Conservation (phyloP, 2,113 vertebrate genomes). For the Laticauda laticaudata region DNA sequence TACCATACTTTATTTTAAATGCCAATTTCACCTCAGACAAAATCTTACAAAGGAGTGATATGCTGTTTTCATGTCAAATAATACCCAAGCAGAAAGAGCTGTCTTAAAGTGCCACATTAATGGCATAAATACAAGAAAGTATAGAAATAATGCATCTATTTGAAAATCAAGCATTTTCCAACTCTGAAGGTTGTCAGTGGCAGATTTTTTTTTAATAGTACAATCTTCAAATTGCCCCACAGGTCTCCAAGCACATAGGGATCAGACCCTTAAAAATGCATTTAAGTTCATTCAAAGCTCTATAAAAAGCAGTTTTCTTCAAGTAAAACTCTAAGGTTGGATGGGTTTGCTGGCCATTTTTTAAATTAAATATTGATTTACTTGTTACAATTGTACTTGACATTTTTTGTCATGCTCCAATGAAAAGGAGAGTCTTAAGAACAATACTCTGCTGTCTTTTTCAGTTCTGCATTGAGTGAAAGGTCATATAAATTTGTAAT, state of each 20-base stretch:
- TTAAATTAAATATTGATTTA: slow-evolving; percentile 41
- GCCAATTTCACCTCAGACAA: neutral
- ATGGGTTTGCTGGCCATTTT: slow-evolving; percentile 15
- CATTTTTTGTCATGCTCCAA: neutral
- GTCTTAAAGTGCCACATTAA: neutral
- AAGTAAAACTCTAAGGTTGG: slow-evolving; percentile 7
- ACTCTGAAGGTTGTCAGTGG: neutral
- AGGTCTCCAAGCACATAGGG: neutral
- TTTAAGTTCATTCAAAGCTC: neutral
- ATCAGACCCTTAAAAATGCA: neutral
- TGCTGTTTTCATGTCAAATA: neutral
- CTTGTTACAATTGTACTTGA: neutral
- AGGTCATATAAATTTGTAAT: neutral
- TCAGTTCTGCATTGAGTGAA: neutral
- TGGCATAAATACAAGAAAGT: neutral
- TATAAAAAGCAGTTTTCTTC: neutral
- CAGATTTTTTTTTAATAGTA: neutral
- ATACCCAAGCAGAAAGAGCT: neutral
- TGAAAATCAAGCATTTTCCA: neutral
- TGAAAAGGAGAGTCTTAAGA: neutral
- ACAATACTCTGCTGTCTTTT: neutral
- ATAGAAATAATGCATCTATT: neutral
- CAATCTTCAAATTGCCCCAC: neutral
- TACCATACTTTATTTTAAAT: neutral
- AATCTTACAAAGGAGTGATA: neutral